These are phyloP conservation scores for Globodera ellingtonae DNA, from an alignment of 1,140 invertebrate species.

Conservation along the genomic window DNA sequence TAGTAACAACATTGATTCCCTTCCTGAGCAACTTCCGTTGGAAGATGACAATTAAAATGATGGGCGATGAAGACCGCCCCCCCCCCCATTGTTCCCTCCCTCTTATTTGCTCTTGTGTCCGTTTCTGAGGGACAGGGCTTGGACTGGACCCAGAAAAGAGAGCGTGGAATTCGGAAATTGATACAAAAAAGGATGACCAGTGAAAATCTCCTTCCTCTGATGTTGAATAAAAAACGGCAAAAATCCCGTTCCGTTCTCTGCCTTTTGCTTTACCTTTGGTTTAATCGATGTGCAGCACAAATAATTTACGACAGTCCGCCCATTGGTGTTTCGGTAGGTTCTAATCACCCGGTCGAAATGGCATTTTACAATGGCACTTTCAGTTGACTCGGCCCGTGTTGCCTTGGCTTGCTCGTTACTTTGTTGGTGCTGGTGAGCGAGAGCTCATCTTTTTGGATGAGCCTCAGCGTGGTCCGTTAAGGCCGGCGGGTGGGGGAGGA, in stretches of 20 bases:
- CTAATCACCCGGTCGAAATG: too few relatives aligned
- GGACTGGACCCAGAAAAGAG: too few relatives aligned
- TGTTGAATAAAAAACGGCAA: too few relatives aligned
- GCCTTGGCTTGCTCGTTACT: slow-evolving; percentile 48
- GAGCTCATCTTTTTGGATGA: slow-evolving; percentile 41
- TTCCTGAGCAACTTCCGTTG: too few relatives aligned
- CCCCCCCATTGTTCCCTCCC: too few relatives aligned
- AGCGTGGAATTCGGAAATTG: too few relatives aligned
- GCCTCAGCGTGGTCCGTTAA: slow-evolving; percentile 39
- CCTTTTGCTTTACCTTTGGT: neutral
- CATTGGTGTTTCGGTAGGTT: slow-evolving; percentile 48
- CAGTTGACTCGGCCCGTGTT: slow-evolving; percentile 45
- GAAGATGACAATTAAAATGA: too few relatives aligned
- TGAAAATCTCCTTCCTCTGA: too few relatives aligned
- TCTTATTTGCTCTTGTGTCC: too few relatives aligned
- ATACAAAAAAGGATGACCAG: neutral
- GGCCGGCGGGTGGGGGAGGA: slow-evolving; percentile 14
- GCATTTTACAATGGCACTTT: slow-evolving; percentile 25
- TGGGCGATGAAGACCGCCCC: too few relatives aligned
- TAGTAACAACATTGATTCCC: too few relatives aligned
- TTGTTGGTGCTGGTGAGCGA: slow-evolving; percentile 48
- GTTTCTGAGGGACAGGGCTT: too few relatives aligned
- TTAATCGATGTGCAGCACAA: slow-evolving; percentile 19
- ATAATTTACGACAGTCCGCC: slow-evolving; percentile 55
- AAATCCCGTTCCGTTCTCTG: neutral